Base-by-base conservation (phyloP, 2,888 invertebrate species). In the Nipponacmea schrenckii region DNA sequence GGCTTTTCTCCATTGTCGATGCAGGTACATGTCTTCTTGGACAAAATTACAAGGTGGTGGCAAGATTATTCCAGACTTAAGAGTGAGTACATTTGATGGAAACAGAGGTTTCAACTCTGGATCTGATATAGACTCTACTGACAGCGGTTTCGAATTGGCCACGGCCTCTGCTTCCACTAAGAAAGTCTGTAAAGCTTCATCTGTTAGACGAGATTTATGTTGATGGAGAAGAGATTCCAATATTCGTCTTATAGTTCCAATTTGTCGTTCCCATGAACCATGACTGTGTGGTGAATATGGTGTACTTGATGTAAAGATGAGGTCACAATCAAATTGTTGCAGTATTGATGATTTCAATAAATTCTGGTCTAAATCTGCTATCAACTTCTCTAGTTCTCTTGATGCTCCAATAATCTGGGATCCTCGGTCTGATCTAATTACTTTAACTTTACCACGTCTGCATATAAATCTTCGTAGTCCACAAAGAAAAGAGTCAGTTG, bases 401-500 rank as follows among this genome's bases (percentile, higher is more conserved):
- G 70, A 39, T 12, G 74, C 77, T 24, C 77, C 79, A 56, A 78
- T 69, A 69, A 79, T 78, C 63, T 79, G 77, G 2, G 77, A 74
- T 12, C 79, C 78, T 64, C 69, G 62, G 67, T 79, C 78, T 27
- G 68, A 79, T 24, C 75, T 39, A 7, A 78, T 63, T n/a, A 64
- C 70, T 44, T 71, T 39, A 14, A 79, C 70, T 31, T 74, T 75
- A 10, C 80, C 80, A 20, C 79, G 69, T 86, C 85, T 24, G 85
- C 86, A 84, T 1, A 85, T 77, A 7, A 84, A 85, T 65, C 82
- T 79, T 45, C 84, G 81, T 3, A 75, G 66, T 27, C 84, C 76
- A 67, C 87, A 88, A 1, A 81, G 79, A 70, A 86, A 87, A 8
- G 87, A 68, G 7, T 76, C 81, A 12, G 48, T 46, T 46, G 48